A percentile compares a stretch with the other conserved stretches of the same genome.
These are phyloP conservation scores for Ctena decussata DNA, from an alignment of 2,888 invertebrate genomes.

Conservation along the genomic window DNA sequence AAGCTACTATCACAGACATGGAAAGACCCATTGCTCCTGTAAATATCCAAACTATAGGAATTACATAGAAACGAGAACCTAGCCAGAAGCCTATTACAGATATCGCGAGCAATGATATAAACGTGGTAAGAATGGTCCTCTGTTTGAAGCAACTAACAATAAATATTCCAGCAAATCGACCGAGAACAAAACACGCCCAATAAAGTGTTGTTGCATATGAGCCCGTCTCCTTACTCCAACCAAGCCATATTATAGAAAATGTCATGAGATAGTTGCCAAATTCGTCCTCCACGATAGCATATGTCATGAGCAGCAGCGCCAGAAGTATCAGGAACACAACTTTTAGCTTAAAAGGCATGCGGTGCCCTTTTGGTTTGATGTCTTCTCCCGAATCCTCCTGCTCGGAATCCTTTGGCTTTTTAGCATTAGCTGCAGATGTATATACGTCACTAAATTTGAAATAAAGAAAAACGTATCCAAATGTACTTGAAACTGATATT, in stretches of 20 bases:
- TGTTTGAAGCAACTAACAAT: background rate
- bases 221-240: background rate
- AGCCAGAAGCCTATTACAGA: background rate
- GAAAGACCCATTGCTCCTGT: background rate
- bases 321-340: background rate
- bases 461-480: background rate
- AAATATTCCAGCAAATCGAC: background rate
- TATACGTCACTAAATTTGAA: background rate
- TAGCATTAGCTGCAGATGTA: background rate
- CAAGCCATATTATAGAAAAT: background rate
- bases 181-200: background rate
- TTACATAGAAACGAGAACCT: background rate
- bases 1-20: background rate
- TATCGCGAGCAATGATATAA: background rate
- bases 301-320: background rate
- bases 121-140: background rate
- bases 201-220: background rate
- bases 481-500: background rate
- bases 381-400: background rate
- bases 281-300: background rate
- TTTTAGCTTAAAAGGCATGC: background rate
- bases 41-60: background rate
- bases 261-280: background rate
- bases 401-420: background rate
- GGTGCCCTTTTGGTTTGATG: background rate